Evolutionary conservation across 2,797 vertebrate genomes (phyloP), one percentile per base, ranked within the genome.

Genomic region (Poliocrania exsul): DNA sequence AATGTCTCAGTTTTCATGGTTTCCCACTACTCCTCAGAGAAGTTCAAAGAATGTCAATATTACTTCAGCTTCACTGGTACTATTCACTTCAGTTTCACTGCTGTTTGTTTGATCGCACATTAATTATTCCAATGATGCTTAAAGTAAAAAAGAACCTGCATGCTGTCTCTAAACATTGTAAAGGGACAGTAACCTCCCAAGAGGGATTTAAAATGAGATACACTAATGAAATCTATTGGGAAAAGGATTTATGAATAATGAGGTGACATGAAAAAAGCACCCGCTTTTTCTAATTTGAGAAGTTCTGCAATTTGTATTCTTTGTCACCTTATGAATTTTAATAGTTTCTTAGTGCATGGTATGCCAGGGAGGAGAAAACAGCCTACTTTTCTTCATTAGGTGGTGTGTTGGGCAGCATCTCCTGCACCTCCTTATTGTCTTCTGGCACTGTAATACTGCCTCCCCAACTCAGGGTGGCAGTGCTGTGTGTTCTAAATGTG

Each of bases 221-320:
- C 5, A 5, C 38, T 19, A 33, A 69, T 54, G 61, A 89, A 89
- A 60, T 7, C 29, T 42, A 2, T 3, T 57, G 54, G 69, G 75
- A 72, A 92, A 47, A 81, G 28, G 21, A 12, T 65, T 90, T n/a
- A n/a, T 91, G 53, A 69, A 21, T 88, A 73, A 89, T 67, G 79
- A 89, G 26, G 33, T 35, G 38, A 53, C 33, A 33, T 24, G 28
- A 66, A 40, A 40, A 35, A 79, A 81, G 35, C 44, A 4, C 4
- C 28, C 72, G 40, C 29, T 80, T 65, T 31, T 69, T 35, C 5
- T 5, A 9, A 8, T 65, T 37, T 86, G 61, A 74, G 9, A 50
- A 38, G 12, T 26, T 53, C 57, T 54, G 4, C 5, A 26, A 4
- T 56, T 81, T 35, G 3, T 64, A 2, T 70, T 88, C 13, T 73